Evolutionary conservation across 2,888 invertebrate species (phyloP), one percentile per base, ranked within the genome.

Genomic region (Spodoptera picta): DNA sequence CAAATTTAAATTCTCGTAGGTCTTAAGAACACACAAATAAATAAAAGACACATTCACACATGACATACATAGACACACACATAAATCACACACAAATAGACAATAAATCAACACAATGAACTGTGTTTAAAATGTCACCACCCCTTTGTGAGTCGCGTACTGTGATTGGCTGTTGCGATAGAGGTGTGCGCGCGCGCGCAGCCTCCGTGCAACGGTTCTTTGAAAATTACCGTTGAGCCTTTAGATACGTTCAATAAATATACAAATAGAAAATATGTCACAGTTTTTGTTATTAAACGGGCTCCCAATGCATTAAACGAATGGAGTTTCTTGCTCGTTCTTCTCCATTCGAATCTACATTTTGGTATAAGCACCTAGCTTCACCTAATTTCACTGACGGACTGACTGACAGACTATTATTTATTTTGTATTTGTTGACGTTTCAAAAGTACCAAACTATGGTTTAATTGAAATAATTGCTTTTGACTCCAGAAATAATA

Each of bases 161-260:
- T 69, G 45, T 73, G 73, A 77, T 79, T 79, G 79, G 79, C 49
- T 63, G 61, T 1, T 42, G 27, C 23, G 14, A 19, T 53, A 58
- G 61, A 79, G 79, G 79, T 77, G 79, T 79, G 65, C 11, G 79
- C 5, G 27, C 27, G 27, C 75, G 27, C 77, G 73, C 73, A 77
- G 69, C 68, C 73, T 73, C 70, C 56, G 4, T 6, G 10, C 47
- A 71, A 68, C 62, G 62, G 58, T 48, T 43, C 31, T 53, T 23
- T 44, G n/a, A 36, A 11, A n/a, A 66, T 19, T 12, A 12, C 7
- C 19, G 19, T 23, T 5, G 4, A 3, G 1, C 12, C 1, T 46
- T 10, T 19, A 3, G 5, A 27, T 9, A 19, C 9, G 42, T 31
- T n/a, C 3, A 10, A 46, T 14, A 46, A 3, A 5, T 23, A 23